Conservation (phyloP, 2,113 vertebrate species). For the Cyprinus carpio region DNA sequence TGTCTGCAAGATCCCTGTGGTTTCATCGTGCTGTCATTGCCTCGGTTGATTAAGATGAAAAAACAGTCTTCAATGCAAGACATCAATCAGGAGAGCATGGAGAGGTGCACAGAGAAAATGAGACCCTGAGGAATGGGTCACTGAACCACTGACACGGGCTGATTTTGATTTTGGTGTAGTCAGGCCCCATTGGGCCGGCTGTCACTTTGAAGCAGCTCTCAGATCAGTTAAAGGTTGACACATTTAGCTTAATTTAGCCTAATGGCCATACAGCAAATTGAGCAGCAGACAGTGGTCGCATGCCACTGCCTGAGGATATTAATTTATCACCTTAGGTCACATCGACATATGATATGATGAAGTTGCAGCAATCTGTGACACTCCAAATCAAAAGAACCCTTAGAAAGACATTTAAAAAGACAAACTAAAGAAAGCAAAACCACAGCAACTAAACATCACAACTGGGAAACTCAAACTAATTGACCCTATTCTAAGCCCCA, state of each 20-base stretch:
- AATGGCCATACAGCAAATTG: slow-evolving; percentile 68
- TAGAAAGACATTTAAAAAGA: slow-evolving; percentile 6
- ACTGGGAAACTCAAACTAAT: neutral
- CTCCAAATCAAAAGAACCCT: neutral
- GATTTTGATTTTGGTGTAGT: slow-evolving; percentile 48
- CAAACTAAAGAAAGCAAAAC: neutral
- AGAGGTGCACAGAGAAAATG: neutral
- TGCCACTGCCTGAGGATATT: slow-evolving; percentile 63
- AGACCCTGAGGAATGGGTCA: neutral
- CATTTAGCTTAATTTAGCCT: slow-evolving; percentile 63
- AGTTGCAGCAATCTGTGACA: slow-evolving; percentile 60
- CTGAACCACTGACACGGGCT: neutral
- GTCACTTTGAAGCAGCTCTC: slow-evolving; percentile 64
- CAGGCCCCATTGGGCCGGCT: slow-evolving; percentile 62
- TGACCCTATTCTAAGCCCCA: no score
- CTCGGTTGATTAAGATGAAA: neutral
- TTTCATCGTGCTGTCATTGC: neutral
- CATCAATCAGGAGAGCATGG: neutral
- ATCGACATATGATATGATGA: slow-evolving; percentile 48
- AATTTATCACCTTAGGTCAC: slow-evolving; percentile 60
- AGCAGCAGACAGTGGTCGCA: slow-evolving; percentile 61
- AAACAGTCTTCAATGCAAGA: slow-evolving; percentile 5
- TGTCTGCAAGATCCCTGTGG: neutral
- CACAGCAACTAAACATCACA: neutral
- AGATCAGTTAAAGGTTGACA: slow-evolving; percentile 74